A percentile compares a stretch with the other conserved stretches of the same genome.
Evolutionary conservation across 2,888 invertebrate species (phyloP).

Genomic region (Tipula vernalis): DNA sequence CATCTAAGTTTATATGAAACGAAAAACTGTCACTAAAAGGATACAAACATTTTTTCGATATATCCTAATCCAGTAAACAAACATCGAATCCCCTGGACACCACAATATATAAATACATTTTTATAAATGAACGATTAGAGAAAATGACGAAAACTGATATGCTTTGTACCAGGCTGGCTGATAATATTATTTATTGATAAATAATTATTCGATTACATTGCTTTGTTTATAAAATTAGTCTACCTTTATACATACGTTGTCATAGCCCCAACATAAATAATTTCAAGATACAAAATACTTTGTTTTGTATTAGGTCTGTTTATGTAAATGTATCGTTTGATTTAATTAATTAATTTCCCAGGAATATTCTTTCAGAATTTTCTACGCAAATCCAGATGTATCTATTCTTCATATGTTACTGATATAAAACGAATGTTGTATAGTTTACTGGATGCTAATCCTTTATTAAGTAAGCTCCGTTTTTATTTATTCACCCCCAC

Average conservation of each 20-base stretch:
- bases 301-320: background rate
- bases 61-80: background rate
- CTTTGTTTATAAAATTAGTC: no score
- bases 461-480: background rate
- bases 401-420: background rate
- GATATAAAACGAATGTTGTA: no score
- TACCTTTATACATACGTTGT: background rate
- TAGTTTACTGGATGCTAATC: background rate
- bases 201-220: no score
- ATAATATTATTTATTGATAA: no score
- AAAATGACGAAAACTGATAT: no score
- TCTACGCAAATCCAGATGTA: background rate
- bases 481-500: background rate
- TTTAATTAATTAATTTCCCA: background rate
- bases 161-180: no score
- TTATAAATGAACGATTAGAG: background rate
- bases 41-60: background rate
- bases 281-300: background rate
- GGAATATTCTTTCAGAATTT: background rate
- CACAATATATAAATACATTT: background rate
- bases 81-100: background rate
- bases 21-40: background rate
- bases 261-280: background rate
- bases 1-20: no score
- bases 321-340: no score